Evolutionary conservation across 2,888 invertebrate genomes (phyloP).

Genomic region (Bugula neritina): DNA sequence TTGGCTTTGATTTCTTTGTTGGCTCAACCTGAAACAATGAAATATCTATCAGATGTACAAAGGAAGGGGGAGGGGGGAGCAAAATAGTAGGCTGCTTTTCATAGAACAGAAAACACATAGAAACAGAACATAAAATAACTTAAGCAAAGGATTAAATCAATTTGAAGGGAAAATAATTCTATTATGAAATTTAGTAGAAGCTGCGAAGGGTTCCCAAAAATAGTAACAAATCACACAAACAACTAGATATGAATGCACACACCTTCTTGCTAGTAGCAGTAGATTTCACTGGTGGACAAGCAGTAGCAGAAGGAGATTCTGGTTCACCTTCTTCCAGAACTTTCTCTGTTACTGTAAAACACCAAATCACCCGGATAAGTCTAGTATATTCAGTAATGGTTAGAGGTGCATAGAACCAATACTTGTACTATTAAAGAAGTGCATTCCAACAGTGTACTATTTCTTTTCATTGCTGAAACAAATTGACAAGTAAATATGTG

Average conservation of each 20-base stretch:
- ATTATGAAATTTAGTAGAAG: not conserved
- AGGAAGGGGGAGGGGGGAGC: too few species aligned
- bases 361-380: not conserved
- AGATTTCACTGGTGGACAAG: not conserved
- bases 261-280: not conserved
- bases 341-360: constrained; percentile 17
- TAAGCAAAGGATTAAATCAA: not conserved
- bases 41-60: not conserved
- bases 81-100: too few species aligned
- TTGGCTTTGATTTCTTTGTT: constrained; percentile 3
- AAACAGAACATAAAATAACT: too few species aligned
- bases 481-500: too few species aligned
- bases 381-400: too few species aligned
- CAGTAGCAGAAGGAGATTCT: not conserved
- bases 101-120: too few species aligned
- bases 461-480: too few species aligned
- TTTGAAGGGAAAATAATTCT: not conserved
- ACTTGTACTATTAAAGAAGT: too few species aligned
- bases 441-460: too few species aligned
- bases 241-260: not conserved
- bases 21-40: not conserved
- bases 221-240: too few species aligned
- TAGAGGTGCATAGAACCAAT: too few species aligned
- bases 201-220: too few species aligned
- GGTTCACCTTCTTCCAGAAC: not conserved